Percentiles rank a stretch among this genome's conserved stretches.
Conservation (phyloP, 92 coral and sea anemone species). For the Siderastrea siderea region DNA sequence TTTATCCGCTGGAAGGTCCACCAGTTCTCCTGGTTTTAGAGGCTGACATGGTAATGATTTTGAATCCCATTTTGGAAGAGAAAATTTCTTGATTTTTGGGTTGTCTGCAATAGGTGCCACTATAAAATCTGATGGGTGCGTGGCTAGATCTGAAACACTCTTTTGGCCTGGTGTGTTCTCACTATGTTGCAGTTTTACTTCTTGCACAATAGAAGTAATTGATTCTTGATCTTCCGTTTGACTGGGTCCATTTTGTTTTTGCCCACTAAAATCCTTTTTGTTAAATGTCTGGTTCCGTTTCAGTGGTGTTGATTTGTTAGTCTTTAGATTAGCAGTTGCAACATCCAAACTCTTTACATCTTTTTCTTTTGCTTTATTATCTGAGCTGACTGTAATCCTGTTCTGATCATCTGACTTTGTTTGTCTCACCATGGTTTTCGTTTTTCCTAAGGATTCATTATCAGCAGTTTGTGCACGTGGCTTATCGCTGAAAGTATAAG, state of each 20-base stretch:
- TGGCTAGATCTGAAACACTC: conserved; percentile 65
- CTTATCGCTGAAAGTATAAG: conserved; percentile 83
- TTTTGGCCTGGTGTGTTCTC: conserved; percentile 13
- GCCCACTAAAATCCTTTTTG: not conserved
- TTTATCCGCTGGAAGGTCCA: conserved; percentile 75
- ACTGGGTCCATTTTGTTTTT: conserved; percentile 1
- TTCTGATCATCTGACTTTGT: conserved; percentile 15
- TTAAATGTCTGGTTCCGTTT: conserved; percentile 29
- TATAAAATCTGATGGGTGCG: conserved; percentile 89
- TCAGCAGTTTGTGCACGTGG: conserved; percentile 60
- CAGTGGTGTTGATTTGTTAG: conserved; percentile 8
- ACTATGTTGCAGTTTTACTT: not conserved
- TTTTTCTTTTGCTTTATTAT: not conserved
- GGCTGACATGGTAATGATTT: conserved; percentile 90
- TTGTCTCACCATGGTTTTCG: conserved; percentile 14
- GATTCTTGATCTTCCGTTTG: conserved; percentile 30
- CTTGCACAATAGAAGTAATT: not conserved
- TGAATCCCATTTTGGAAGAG: conserved; percentile 91
- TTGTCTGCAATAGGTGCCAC: conserved; percentile 96
- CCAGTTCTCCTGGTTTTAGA: conserved; percentile 88
- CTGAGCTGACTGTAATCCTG: not conserved
- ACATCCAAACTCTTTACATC: not conserved
- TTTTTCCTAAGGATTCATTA: conserved; percentile 21
- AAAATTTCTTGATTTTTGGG: conserved; percentile 86
- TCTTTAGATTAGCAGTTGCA: conserved; percentile 22